Conservation (phyloP, 2,797 vertebrate genomes). For the Sciurus vulgaris region DNA sequence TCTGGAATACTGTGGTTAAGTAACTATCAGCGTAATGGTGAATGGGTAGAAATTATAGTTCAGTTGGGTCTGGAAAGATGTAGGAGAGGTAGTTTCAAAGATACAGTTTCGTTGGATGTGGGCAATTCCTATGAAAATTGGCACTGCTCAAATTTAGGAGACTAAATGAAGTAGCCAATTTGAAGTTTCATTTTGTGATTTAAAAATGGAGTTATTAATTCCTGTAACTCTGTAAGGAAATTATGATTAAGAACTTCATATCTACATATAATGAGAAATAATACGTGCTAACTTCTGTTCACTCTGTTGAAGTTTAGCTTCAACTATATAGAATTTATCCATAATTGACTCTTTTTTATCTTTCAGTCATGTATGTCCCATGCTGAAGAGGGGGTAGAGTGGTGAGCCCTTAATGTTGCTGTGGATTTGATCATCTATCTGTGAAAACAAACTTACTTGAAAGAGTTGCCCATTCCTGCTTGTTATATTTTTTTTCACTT, state of each 20-base stretch:
- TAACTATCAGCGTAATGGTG: too few species aligned
- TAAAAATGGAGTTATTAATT: not conserved
- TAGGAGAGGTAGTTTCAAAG: not conserved
- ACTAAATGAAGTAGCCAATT: not conserved
- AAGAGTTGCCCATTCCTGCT: not conserved
- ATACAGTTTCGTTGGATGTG: not conserved
- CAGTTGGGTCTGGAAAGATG: not conserved
- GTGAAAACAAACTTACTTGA: slow-evolving; percentile 23
- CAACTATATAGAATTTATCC: not conserved
- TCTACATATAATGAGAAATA: not conserved
- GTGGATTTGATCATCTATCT: not conserved
- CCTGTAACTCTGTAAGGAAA: not conserved
- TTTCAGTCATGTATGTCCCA: not conserved
- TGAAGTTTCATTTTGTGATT: not conserved
- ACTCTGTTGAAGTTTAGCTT: slow-evolving; percentile 7
- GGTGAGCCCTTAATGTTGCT: not conserved
- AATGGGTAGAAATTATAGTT: not conserved
- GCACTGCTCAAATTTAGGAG: not conserved
- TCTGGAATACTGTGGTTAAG: not conserved
- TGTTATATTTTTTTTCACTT: not conserved
- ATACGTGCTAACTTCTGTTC: not conserved
- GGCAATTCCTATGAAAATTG: not conserved
- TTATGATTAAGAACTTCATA: not conserved
- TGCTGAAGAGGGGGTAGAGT: not conserved
- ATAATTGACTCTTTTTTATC: not conserved